These are phyloP conservation scores for Heteronetta atricapilla DNA, from an alignment of 2,113 vertebrate genomes.

Conservation along the genomic window DNA sequence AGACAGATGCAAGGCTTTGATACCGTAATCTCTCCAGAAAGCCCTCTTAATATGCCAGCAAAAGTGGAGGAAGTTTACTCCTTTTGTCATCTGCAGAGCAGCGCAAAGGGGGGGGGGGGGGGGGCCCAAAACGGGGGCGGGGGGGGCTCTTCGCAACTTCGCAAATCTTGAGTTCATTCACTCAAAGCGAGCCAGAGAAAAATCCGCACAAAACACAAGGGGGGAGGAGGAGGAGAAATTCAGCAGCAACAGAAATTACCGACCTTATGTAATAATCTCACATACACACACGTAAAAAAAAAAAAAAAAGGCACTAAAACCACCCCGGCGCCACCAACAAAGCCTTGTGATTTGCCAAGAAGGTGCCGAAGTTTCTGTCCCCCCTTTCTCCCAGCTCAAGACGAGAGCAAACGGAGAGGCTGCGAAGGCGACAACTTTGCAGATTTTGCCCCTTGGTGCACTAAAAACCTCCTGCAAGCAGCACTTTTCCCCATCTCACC, in stretches of 20 bases:
- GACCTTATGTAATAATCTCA: constrained; percentile 64
- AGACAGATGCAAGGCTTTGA: constrained; percentile 49
- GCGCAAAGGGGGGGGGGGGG: constrained; percentile 25
- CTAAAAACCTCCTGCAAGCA: neutral
- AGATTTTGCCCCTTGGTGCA: neutral
- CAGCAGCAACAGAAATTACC: constrained; percentile 59
- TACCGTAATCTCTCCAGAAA: constrained; percentile 58
- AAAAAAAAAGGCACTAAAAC: constrained; percentile 44
- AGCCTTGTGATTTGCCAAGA: constrained; percentile 22
- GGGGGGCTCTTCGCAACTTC: constrained; percentile 47
- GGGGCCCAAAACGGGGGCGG: constrained; percentile 18
- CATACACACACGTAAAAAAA: neutral
- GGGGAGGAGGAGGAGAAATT: constrained; percentile 12
- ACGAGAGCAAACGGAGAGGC: neutral
- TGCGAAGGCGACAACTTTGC: neutral
- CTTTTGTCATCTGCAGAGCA: constrained; percentile 63
- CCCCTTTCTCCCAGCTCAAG: neutral
- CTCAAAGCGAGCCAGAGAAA: constrained; percentile 49
- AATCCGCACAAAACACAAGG: constrained; percentile 59
- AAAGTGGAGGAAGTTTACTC: constrained; percentile 70
- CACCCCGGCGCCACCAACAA: constrained; percentile 20
- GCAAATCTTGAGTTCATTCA: constrained; percentile 65
- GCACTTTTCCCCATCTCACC: neutral
- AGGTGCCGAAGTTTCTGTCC: constrained; percentile 16
- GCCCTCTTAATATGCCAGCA: constrained; percentile 37